Percentiles rank a stretch among this genome's conserved stretches.
Conservation (phyloP, 2,113 vertebrate species). For the Albula goreensis region DNA sequence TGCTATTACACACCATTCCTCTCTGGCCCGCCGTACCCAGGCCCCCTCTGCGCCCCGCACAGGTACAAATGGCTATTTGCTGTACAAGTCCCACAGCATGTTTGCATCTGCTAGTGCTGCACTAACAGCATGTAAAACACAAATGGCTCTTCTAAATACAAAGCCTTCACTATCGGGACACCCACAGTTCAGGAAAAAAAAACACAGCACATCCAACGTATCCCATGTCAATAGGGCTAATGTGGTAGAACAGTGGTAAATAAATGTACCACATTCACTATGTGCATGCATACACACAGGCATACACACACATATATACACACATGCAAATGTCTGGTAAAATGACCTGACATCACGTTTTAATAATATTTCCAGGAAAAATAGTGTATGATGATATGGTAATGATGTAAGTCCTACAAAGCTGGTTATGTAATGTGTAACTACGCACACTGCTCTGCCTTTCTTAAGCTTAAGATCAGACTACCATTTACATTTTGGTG, state of each 20-base stretch:
- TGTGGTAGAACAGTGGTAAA: constrained; percentile 32
- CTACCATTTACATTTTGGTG: not conserved
- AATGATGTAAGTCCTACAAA: too few species aligned
- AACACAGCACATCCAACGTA: constrained; percentile 24
- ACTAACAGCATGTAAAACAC: constrained; percentile 85
- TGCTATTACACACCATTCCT: constrained; percentile 78
- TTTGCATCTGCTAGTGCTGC: constrained; percentile 71
- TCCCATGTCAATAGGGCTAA: constrained; percentile 48
- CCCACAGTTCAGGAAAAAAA: constrained; percentile 60
- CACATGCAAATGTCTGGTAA: not conserved
- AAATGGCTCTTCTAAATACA: constrained; percentile 67
- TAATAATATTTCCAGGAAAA: not conserved
- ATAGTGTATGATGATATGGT: not conserved
- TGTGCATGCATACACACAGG: constrained; percentile 8
- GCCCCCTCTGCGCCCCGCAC: constrained; percentile 66
- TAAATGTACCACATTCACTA: constrained; percentile 22
- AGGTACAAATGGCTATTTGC: constrained; percentile 93
- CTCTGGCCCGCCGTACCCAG: constrained; percentile 58
- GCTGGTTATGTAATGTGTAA: not conserved
- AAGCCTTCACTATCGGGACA: constrained; percentile 68
- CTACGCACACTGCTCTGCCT: not conserved
- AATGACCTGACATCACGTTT: not conserved
- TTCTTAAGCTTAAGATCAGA: not conserved
- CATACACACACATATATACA: not conserved
- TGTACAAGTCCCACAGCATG: constrained; percentile 82